A percentile compares a stretch with the other conserved stretches of the same genome.
Evolutionary conservation across 2,888 invertebrate genomes (phyloP).

Genomic region (Acanthosoma haemorrhoidale): DNA sequence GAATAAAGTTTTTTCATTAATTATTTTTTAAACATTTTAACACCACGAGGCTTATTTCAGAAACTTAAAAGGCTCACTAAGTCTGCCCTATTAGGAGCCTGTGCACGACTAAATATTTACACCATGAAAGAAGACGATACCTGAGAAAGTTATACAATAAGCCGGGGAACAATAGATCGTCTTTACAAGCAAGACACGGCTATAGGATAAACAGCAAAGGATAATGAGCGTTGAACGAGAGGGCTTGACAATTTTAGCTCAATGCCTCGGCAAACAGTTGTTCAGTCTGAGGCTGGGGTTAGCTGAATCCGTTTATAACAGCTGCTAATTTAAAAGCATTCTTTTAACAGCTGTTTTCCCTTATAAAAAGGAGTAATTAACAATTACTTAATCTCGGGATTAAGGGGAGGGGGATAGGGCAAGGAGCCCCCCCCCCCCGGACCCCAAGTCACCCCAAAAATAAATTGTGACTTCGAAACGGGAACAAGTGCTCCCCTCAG

Average conservation of each 20-base stretch:
- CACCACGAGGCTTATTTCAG: no score
- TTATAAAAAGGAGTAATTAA: conserved; percentile 8
- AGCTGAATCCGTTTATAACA: not conserved
- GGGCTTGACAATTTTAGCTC: not conserved
- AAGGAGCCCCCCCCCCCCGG: no score
- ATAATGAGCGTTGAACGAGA: not conserved
- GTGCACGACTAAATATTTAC: not conserved
- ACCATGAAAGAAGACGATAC: not conserved
- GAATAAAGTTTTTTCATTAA: no score
- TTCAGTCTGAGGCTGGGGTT: not conserved
- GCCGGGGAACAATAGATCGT: not conserved
- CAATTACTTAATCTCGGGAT: conserved; percentile 14
- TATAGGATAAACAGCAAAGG: no score
- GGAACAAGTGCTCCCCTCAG: not conserved
- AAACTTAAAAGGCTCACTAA: no score
- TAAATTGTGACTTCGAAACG: not conserved
- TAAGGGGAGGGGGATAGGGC: not conserved
- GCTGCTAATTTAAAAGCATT: not conserved
- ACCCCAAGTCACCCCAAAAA: no score
- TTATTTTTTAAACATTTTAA: no score
- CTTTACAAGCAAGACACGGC: not conserved
- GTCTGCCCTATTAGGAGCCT: no score
- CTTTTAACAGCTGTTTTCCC: no score
- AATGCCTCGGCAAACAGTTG: not conserved
- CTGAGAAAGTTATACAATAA: not conserved